phyloP scores from a whole-genome alignment of 2,797 vertebrate species.

The Melanogrammus aeglefinus region DNA sequence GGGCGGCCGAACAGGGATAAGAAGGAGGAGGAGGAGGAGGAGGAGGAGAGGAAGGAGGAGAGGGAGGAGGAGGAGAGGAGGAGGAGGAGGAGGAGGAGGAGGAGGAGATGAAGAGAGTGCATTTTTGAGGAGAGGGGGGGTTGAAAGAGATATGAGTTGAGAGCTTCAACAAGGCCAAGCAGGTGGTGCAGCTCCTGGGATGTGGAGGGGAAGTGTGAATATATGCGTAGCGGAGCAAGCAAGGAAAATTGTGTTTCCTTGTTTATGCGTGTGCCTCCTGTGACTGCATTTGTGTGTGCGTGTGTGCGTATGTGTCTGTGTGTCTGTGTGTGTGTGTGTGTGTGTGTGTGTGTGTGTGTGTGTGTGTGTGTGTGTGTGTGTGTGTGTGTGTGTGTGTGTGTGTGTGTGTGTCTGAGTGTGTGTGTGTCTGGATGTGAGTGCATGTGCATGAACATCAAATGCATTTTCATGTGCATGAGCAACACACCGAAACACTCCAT shows the following conservation, averaged over 20 bases:
- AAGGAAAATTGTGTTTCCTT: background rate
- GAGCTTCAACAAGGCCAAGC: conserved; percentile 40
- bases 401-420: too few species aligned
- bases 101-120: conserved; percentile 8
- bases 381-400: too few species aligned
- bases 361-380: background rate
- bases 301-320: background rate
- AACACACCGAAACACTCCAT: conserved; percentile 21
- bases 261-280: background rate
- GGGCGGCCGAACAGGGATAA: conserved; percentile 11
- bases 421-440: background rate
- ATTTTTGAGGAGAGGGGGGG: conserved; percentile 1
- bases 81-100: background rate
- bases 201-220: conserved; percentile 32
- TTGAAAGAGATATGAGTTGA: conserved; percentile 23
- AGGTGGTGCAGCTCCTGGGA: conserved; percentile 36
- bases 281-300: background rate
- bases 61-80: background rate
- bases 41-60: background rate
- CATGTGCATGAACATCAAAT: background rate
- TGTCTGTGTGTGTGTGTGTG: background rate
- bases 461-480: conserved; percentile 18
- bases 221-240: conserved; percentile 18
- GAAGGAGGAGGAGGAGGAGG: conserved; percentile 4
- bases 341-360: background rate